Evolutionary conservation across 1,140 invertebrate species (phyloP).

Genomic region (Portunus trituberculatus): DNA sequence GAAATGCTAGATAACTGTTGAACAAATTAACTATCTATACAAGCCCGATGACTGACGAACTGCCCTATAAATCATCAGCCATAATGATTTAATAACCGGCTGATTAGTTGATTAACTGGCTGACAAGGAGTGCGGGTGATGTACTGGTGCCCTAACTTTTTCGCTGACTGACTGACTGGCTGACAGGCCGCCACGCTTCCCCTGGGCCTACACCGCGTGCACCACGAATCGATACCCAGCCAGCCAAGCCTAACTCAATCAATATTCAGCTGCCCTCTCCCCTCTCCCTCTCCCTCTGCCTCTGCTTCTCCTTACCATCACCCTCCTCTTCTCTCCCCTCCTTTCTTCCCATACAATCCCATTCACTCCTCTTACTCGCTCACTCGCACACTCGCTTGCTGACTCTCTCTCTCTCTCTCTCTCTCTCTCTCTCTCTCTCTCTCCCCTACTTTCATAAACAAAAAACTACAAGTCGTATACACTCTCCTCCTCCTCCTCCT

Average conservation of each 20-base stretch:
- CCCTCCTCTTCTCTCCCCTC: not conserved
- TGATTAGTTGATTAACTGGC: too few relatives aligned
- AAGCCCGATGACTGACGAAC: too few relatives aligned
- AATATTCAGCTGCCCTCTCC: not conserved
- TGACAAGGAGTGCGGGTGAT: too few relatives aligned
- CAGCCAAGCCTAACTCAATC: not conserved
- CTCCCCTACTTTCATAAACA: not conserved
- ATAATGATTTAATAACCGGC: too few relatives aligned
- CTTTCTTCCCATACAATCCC: not conserved
- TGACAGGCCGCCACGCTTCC: not conserved
- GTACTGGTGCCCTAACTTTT: not conserved
- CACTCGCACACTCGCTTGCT: not conserved
- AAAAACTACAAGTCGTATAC: too few relatives aligned
- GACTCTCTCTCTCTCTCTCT: not conserved
- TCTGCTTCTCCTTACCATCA: not conserved
- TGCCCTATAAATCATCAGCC: too few relatives aligned
- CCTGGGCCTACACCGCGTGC: not conserved
- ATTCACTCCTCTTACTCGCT: constrained; percentile 6
- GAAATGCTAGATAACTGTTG: too few relatives aligned
- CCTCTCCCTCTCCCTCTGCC: not conserved
- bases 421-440: not conserved
- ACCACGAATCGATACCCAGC: not conserved
- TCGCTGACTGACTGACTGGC: not conserved
- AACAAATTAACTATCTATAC: too few relatives aligned
- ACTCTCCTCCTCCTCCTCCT: too few relatives aligned